A percentile compares a stretch with the other conserved stretches of the same genome.
These are phyloP conservation scores for Saxidomus purpurata DNA, from an alignment of 1,140 invertebrate species.

Conservation along the genomic window DNA sequence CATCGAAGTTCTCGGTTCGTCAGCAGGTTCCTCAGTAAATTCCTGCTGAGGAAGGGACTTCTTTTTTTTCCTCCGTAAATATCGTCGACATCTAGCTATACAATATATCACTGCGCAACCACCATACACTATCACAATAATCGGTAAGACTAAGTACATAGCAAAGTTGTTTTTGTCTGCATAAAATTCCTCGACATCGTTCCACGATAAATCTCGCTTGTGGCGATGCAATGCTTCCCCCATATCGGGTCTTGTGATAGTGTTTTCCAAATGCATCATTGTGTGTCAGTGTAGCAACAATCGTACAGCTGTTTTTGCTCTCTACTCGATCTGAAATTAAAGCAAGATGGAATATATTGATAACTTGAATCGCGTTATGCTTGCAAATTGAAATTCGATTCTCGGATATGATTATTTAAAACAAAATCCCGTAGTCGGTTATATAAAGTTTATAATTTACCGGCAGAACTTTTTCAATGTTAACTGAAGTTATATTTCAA, in stretches of 20 bases:
- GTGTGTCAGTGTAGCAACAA: background rate
- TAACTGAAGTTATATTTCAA: too few relatives aligned
- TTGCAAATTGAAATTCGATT: too few relatives aligned
- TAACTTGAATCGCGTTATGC: too few relatives aligned
- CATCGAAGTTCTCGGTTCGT: constrained; percentile 26
- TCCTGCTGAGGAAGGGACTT: constrained; percentile 46
- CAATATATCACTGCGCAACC: constrained; percentile 80
- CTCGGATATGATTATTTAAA: too few relatives aligned
- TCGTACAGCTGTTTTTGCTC: background rate
- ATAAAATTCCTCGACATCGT: constrained; percentile 75
- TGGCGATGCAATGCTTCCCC: background rate
- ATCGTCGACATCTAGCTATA: constrained; percentile 71
- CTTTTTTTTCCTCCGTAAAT: constrained; percentile 63
- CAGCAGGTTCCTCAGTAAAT: constrained; percentile 12
- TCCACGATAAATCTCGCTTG: constrained; percentile 59
- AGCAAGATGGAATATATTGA: background rate
- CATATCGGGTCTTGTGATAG: background rate
- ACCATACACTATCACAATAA: constrained; percentile 78
- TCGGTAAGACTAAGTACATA: constrained; percentile 79
- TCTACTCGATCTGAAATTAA: background rate
- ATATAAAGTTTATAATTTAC: too few relatives aligned
- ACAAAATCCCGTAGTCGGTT: too few relatives aligned
- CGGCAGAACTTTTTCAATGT: too few relatives aligned
- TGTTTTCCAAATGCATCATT: background rate
- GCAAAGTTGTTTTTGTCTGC: constrained; percentile 81